These are phyloP conservation scores for Trematocara caparti DNA, from an alignment of 2,797 vertebrate genomes.

Conservation along the genomic window DNA sequence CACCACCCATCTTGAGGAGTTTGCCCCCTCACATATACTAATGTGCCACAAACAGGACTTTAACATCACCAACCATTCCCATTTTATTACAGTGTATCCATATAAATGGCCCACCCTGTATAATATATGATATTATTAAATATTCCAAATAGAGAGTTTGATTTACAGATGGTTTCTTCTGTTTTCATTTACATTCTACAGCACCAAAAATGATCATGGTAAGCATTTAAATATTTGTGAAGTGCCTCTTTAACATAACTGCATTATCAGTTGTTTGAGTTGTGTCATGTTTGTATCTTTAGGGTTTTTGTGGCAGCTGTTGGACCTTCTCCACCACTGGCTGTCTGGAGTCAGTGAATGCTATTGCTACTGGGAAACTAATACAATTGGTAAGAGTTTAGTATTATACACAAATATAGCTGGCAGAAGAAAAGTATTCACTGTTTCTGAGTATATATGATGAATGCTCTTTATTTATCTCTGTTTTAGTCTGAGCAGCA, in stretches of 20 bases:
- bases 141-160: neutral
- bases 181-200: neutral
- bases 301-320: constrained; percentile 87
- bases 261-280: neutral
- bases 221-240: neutral
- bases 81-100: too few species aligned
- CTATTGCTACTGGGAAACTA: constrained; percentile 82
- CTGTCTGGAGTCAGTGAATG: constrained; percentile 86
- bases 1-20: too few species aligned
- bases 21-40: too few species aligned
- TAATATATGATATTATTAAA: neutral
- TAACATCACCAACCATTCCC: too few species aligned
- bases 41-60: too few species aligned
- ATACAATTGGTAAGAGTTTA: constrained; percentile 74
- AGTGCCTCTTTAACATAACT: neutral
- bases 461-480: neutral
- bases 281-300: neutral
- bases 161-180: fast-evolving
- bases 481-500: constrained; percentile 84
- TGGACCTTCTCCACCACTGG: constrained; percentile 93
- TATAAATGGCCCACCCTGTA: too few species aligned
- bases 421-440: neutral
- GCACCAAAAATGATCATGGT: fast-evolving
- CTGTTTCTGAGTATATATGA: neutral
- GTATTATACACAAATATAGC: neutral